These are phyloP conservation scores for Atrina japonica DNA, from an alignment of 2,888 invertebrate species.

Conservation along the genomic window DNA sequence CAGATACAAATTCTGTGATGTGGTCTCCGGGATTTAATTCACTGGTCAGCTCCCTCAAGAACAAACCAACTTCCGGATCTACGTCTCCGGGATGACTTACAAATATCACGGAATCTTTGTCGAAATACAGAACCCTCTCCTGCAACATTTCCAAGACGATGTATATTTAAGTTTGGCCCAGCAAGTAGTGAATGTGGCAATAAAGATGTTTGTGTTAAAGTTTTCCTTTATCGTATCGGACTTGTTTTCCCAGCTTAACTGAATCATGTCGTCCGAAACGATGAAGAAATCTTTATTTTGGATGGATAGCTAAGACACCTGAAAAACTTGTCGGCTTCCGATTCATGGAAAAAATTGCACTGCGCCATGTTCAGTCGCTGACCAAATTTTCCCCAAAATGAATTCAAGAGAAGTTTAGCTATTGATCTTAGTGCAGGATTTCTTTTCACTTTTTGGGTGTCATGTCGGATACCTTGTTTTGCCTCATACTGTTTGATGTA, in stretches of 20 bases:
- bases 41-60: too few relatives aligned
- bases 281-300: too few relatives aligned
- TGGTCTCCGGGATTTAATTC: too few relatives aligned
- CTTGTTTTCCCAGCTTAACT: slow-evolving; percentile 25
- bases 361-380: too few relatives aligned
- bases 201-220: slow-evolving; percentile 40
- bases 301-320: slow-evolving; percentile 14
- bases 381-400: slow-evolving; percentile 16
- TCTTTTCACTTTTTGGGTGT: not conserved
- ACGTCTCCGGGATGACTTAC: slow-evolving; percentile 1
- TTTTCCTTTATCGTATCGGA: too few relatives aligned
- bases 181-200: too few relatives aligned
- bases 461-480: slow-evolving; percentile 11
- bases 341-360: slow-evolving; percentile 30
- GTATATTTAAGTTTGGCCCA: slow-evolving; percentile 27
- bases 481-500: slow-evolving; percentile 9
- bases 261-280: slow-evolving; percentile 27
- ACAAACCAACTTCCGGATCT: too few relatives aligned
- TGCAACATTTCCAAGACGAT: too few relatives aligned
- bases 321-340: slow-evolving; percentile 37
- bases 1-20: too few relatives aligned
- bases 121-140: too few relatives aligned
- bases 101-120: slow-evolving; percentile 34
- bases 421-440: slow-evolving; percentile 8
- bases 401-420: too few relatives aligned